Conservation (phyloP, 1,140 invertebrate species). For the Drosophila burlai region DNA sequence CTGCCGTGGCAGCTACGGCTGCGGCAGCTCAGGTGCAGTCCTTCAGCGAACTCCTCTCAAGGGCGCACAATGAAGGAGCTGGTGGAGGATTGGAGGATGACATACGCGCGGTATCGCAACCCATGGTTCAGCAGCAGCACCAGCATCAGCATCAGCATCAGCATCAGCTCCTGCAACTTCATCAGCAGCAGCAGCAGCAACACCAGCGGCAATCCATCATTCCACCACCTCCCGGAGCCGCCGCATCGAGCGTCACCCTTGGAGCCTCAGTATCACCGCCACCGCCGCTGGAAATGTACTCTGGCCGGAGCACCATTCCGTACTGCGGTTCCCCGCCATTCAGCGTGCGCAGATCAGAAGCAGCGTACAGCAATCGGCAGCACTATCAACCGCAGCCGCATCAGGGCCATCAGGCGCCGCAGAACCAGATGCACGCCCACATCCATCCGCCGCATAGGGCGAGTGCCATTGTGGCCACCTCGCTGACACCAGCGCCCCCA, state of each 20-base stretch:
- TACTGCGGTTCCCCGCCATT: constrained; percentile 72
- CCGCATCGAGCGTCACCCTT: constrained; percentile 51
- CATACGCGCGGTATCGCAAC: constrained; percentile 11
- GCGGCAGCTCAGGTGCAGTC: constrained; percentile 73
- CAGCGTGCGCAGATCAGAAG: constrained; percentile 63
- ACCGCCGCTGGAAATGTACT: constrained; percentile 74
- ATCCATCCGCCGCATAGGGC: constrained; percentile 74
- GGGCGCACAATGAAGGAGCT: constrained; percentile 37
- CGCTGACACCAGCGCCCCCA: constrained; percentile 86
- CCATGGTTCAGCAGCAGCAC: constrained; percentile 19
- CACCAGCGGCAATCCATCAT: constrained; percentile 35
- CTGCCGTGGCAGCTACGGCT: constrained; percentile 71
- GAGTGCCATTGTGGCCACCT: constrained; percentile 68
- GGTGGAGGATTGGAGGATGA: not conserved
- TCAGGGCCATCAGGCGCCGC: constrained; percentile 76
- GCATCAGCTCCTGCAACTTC: constrained; percentile 3
- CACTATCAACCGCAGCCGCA: constrained; percentile 77
- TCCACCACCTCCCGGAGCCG: constrained; percentile 47
- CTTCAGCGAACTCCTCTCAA: constrained; percentile 57
- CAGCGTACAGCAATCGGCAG: constrained; percentile 74
- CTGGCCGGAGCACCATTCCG: constrained; percentile 64
- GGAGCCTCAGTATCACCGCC: constrained; percentile 64
- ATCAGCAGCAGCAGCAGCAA: constrained; percentile 14
- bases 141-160: constrained; percentile 12
- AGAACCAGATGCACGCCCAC: constrained; percentile 77